Evolutionary conservation across 2,113 vertebrate species (phyloP), one percentile per base, ranked within the genome.

Genomic region (Steatornis caripensis): DNA sequence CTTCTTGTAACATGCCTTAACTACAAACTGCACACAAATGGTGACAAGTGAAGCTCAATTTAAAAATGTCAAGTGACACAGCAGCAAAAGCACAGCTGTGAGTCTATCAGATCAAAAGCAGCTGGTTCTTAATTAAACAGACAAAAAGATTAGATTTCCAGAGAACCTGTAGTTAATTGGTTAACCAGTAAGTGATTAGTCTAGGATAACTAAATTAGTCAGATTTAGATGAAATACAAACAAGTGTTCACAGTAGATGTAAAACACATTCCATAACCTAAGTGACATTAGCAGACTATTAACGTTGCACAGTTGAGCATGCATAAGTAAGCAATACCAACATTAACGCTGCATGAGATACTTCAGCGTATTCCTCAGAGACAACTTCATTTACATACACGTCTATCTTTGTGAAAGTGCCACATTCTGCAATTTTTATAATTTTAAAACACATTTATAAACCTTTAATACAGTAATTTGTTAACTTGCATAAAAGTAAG

Each of bases 121-220:
- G 97, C 95, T 97, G 97, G 60, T 87, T 97, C 93, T 97, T 96
- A 97, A 98, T 97, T 97, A 97, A 97, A 90, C 89, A 96, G 89
- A 97, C 95, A 98, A 97, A 96, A 97, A 95, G 91, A 93, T 91
- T 45, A 49, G 45, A 97, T 95, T 97, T 95, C 87, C 75, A 72
- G 85, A 83, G 82, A 96, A 96, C 93, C 96, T 94, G 90, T 5
- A 92, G 87, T 94, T 97, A 95, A 95, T 97, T 97, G 96, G 96
- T 96, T 97, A 97, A 96, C 95, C 55, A 68, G 93, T 58, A 90
- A 96, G 77, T 87, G 96, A 97, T 97, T 98, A 95, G 96, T 96
- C 93, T 72, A 69, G 80, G 93, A 87, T 94, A 97, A 97, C 96
- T 84, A 81, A 94, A 97, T 98, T 96, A 97, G 94, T 83, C 93